These are phyloP conservation scores for Lasaia peninsularis DNA, from an alignment of 1,140 invertebrate genomes.

Conservation along the genomic window DNA sequence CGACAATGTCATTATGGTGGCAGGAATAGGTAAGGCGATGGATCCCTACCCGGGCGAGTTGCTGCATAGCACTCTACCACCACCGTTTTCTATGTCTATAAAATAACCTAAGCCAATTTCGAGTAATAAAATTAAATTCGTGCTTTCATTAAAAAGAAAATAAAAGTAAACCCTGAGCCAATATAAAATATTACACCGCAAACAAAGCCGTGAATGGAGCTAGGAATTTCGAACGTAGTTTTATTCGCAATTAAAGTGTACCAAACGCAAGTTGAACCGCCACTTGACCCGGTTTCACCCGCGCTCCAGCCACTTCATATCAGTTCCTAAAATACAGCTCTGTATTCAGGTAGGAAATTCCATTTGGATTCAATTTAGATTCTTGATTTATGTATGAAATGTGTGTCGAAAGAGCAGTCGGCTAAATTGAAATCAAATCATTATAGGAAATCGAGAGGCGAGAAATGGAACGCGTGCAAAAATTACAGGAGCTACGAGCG, in stretches of 20 bases:
- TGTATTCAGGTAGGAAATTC: slow-evolving; percentile 4
- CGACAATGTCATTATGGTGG: too few species aligned
- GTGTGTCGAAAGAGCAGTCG: slow-evolving; percentile 14
- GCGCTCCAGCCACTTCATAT: slow-evolving; percentile 7
- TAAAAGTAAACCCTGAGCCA: slow-evolving; percentile 5
- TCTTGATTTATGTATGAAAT: slow-evolving; percentile 20
- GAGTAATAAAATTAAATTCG: neutral
- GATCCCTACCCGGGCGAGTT: too few species aligned
- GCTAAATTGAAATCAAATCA: slow-evolving; percentile 14
- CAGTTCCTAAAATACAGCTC: slow-evolving; percentile 8
- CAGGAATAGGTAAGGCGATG: too few species aligned
- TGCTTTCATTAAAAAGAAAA: slow-evolving; percentile 3
- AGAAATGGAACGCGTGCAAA: neutral
- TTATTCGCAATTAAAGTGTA: slow-evolving; percentile 16
- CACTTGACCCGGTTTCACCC: slow-evolving; percentile 12
- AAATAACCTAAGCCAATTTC: too few species aligned
- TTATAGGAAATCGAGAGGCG: neutral
- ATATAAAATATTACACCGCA: slow-evolving; percentile 10
- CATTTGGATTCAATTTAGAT: slow-evolving; percentile 18
- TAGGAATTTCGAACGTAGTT: slow-evolving; percentile 14
- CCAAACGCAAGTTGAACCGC: slow-evolving; percentile 3
- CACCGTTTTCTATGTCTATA: too few species aligned
- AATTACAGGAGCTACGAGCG: neutral
- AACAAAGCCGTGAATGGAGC: slow-evolving; percentile 16
- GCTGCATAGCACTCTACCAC: too few species aligned